Conservation (phyloP, 2,113 vertebrate genomes). For the Cavia porcellus region DNA sequence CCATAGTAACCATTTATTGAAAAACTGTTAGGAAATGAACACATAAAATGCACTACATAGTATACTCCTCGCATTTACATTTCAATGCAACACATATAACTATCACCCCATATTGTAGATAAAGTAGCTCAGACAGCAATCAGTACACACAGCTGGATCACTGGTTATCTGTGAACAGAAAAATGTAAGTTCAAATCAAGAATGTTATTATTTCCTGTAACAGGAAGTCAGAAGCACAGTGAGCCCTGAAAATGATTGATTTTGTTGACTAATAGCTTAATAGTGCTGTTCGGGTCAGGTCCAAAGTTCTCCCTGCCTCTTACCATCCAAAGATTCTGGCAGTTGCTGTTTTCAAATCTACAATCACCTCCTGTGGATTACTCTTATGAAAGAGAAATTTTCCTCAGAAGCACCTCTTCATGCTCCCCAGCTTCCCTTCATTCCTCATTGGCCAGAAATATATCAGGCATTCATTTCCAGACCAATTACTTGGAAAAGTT, state of each 20-base stretch:
- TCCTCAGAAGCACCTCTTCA: neutral
- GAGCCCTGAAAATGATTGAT: neutral
- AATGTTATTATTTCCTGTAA: neutral
- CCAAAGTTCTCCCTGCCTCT: neutral
- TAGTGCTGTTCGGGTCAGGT: neutral
- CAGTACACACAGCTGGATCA: neutral
- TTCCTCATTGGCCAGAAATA: neutral
- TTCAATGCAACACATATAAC: constrained; percentile 1
- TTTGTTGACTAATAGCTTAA: neutral
- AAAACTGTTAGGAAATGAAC: constrained; percentile 22
- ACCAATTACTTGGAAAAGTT: neutral
- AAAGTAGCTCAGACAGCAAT: neutral
- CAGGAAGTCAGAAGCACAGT: neutral
- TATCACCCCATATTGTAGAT: neutral
- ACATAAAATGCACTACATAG: neutral
- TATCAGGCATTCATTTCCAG: neutral
- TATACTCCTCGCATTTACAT: constrained; percentile 16
- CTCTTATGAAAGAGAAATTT: neutral
- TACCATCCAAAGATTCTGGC: neutral
- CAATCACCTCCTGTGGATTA: neutral
- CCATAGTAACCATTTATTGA: constrained; percentile 14
- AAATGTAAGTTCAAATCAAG: constrained; percentile 41
- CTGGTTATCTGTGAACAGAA: neutral
- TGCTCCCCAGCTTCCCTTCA: neutral
- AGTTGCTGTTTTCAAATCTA: neutral